Evolutionary conservation across 2,113 vertebrate genomes (phyloP).

Genomic region (Zapus hudsonius): DNA sequence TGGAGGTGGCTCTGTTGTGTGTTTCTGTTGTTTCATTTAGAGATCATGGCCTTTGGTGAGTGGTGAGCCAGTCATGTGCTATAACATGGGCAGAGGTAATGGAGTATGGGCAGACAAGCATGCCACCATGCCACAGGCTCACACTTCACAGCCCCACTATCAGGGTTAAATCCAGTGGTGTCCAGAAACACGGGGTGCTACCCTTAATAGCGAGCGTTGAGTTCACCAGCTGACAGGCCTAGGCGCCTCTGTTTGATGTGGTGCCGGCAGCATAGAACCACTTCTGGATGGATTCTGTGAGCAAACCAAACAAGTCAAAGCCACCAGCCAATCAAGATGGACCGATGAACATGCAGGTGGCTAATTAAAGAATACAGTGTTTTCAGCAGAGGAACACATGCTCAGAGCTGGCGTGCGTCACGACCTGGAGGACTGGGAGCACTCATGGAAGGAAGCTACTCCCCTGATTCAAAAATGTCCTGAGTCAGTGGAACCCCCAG

Average conservation of each 20-base stretch:
- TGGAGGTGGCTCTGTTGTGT: not conserved
- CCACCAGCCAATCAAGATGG: slow-evolving; percentile 14
- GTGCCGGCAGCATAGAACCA: slow-evolving; percentile 14
- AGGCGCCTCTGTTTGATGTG: slow-evolving; percentile 51
- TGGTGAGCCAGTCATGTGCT: not conserved
- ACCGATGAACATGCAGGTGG: slow-evolving; percentile 50
- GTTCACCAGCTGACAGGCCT: slow-evolving; percentile 52
- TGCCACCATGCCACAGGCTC: not conserved
- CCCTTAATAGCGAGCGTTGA: slow-evolving; percentile 52
- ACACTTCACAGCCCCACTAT: not conserved
- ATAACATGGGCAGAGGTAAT: not conserved
- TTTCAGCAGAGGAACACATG: not conserved
- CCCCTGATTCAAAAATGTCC: not conserved
- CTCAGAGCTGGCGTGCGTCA: slow-evolving; percentile 5
- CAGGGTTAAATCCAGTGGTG: not conserved
- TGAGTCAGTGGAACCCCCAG: not conserved
- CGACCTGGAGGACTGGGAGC: not conserved
- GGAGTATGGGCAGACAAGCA: not conserved
- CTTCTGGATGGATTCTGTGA: not conserved
- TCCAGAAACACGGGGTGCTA: not conserved
- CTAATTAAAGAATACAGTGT: slow-evolving; percentile 46
- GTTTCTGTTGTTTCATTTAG: slow-evolving; percentile 1
- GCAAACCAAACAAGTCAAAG: slow-evolving; percentile 54
- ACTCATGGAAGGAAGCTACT: not conserved
- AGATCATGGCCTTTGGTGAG: not conserved